Evolutionary conservation across 2,113 vertebrate genomes (phyloP).

Genomic region (Platysternon megacephalum): DNA sequence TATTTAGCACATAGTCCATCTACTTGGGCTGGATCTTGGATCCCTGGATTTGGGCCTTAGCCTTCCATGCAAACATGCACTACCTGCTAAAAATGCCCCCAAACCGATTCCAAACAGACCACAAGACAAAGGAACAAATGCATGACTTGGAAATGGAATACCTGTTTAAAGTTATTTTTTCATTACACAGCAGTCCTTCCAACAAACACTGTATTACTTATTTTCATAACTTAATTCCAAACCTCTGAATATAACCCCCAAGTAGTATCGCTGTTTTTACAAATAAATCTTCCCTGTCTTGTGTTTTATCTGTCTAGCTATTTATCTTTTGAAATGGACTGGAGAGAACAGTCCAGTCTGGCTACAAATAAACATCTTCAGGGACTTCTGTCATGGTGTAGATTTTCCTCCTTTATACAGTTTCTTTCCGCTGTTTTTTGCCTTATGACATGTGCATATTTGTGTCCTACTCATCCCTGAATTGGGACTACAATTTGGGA

Average conservation of each 20-base stretch:
- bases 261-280: neutral
- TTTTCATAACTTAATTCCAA: neutral
- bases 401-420: neutral
- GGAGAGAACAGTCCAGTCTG: neutral
- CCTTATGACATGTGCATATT: neutral
- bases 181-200: neutral
- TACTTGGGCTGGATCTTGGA: neutral
- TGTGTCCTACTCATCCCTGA: neutral
- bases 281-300: neutral
- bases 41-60: neutral
- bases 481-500: conserved; percentile 15
- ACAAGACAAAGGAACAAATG: neutral
- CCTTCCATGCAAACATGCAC: neutral
- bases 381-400: neutral
- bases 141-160: neutral
- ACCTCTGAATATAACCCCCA: neutral
- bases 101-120: neutral
- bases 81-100: neutral
- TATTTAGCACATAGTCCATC: neutral
- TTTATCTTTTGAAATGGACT: neutral
- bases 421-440: neutral
- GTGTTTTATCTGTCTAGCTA: neutral
- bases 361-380: neutral
- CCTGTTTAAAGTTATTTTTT: neutral
- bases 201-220: neutral